Evolutionary conservation across 2,797 vertebrate species (phyloP).

Genomic region (Coluber constrictor): DNA sequence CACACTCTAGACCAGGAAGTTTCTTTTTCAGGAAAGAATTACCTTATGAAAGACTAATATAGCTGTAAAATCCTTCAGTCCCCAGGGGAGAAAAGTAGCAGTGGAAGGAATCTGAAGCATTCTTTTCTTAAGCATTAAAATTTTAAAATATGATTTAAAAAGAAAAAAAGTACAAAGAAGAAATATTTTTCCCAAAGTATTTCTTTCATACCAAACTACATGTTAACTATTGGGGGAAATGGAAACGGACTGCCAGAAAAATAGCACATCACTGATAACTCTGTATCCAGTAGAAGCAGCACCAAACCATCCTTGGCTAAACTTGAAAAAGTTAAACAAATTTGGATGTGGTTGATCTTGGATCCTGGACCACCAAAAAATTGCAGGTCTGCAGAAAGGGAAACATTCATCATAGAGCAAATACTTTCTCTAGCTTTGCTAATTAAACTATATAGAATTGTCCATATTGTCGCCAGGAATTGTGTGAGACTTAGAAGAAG

Average conservation of each 20-base stretch:
- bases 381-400: neutral
- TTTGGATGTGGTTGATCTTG: neutral
- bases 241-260: conserved; percentile 45
- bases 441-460: neutral
- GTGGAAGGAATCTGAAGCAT: conserved; percentile 48
- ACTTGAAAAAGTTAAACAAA: neutral
- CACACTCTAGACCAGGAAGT: conserved; percentile 56
- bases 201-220: conserved; percentile 18
- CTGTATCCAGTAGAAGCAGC: neutral
- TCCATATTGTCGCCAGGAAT: neutral
- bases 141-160: conserved; percentile 40
- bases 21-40: conserved; percentile 61
- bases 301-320: neutral
- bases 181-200: neutral
- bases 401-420: neutral
- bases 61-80: conserved; percentile 32
- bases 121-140: conserved; percentile 42
- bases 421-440: neutral
- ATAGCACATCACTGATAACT: neutral
- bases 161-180: neutral
- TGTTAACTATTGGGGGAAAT: conserved; percentile 29
- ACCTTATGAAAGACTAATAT: conserved; percentile 40
- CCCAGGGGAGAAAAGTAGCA: conserved; percentile 38
- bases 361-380: neutral
- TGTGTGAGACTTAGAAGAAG: neutral